Conservation (phyloP, 2,888 invertebrate genomes). For the Julus scandinavius region DNA sequence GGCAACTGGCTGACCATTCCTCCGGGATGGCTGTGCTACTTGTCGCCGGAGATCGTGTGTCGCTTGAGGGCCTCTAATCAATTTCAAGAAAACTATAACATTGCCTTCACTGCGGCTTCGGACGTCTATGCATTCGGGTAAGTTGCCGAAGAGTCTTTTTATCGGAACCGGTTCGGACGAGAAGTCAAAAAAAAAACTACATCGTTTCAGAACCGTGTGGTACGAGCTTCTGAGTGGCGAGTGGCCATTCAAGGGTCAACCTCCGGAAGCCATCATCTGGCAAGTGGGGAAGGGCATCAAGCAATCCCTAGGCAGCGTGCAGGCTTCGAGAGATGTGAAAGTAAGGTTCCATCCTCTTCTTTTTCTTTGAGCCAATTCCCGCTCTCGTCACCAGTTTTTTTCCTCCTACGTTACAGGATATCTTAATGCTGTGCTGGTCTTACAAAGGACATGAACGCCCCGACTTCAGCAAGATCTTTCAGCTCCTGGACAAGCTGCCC, state of each 20-base stretch:
- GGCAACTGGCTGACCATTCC: constrained; percentile 90
- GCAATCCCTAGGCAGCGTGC: constrained; percentile 91
- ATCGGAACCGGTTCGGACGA: neutral
- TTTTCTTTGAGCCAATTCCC: neutral
- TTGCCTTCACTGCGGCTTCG: constrained; percentile 91
- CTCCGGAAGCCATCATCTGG: constrained; percentile 97
- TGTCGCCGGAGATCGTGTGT: constrained; percentile 95
- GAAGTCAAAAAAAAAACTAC: neutral
- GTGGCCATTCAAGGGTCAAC: constrained; percentile 94
- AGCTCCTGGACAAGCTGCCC: constrained; percentile 88
- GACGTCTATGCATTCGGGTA: constrained; percentile 99
- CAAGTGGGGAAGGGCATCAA: constrained; percentile 97
- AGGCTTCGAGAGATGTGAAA: constrained; percentile 95
- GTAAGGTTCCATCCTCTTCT: constrained; percentile 70
- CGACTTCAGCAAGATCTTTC: constrained; percentile 86
- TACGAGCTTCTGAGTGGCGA: constrained; percentile 96
- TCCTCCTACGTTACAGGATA: constrained; percentile 75
- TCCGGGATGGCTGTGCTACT: constrained; percentile 97
- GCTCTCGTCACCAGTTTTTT: constrained; percentile 40
- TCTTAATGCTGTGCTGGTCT: constrained; percentile 97
- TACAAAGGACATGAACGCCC: constrained; percentile 86
- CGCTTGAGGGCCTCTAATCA: constrained; percentile 75
- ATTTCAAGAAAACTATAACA: constrained; percentile 80
- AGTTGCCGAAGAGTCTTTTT: constrained; percentile 61
- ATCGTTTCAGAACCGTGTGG: constrained; percentile 86